Evolutionary conservation across 2,888 invertebrate genomes (phyloP).

Genomic region (Dioctria rufipes): DNA sequence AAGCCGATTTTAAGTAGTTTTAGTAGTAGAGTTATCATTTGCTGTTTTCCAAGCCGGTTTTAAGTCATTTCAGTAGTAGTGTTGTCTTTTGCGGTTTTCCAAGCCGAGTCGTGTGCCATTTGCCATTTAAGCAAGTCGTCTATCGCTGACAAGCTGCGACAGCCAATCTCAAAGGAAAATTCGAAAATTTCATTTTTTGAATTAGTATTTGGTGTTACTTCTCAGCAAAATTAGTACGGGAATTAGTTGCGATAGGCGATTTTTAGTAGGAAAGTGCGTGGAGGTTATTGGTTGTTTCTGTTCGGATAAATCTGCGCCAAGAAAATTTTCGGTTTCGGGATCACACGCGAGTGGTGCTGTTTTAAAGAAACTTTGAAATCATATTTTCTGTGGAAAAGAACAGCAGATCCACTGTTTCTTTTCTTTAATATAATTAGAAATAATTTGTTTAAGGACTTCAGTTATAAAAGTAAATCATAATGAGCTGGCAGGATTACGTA

Average conservation of each 20-base stretch:
- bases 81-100: no score
- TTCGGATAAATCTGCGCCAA: constrained; percentile 44
- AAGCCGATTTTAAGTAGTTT: no score
- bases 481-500: constrained; percentile 99
- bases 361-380: neutral
- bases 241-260: constrained; percentile 20
- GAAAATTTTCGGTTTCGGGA: constrained; percentile 28
- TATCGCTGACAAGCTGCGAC: constrained; percentile 51
- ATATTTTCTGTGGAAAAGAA: neutral
- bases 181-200: constrained; percentile 49
- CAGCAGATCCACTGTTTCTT: constrained; percentile 8
- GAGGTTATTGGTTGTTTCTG: constrained; percentile 5
- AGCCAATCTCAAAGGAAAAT: constrained; percentile 17
- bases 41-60: no score
- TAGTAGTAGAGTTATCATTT: no score
- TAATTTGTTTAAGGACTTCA: constrained; percentile 39
- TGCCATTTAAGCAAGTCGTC: constrained; percentile 54
- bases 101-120: constrained; percentile 44
- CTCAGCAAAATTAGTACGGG: constrained; percentile 32
- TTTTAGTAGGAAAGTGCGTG: constrained; percentile 21
- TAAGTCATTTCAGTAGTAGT: no score
- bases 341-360: constrained; percentile 48
- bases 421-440: constrained; percentile 4
- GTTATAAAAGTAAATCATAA: constrained; percentile 66
- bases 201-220: constrained; percentile 30